Conservation (phyloP, 2,888 invertebrate species). For the Trachelus tabidus region DNA sequence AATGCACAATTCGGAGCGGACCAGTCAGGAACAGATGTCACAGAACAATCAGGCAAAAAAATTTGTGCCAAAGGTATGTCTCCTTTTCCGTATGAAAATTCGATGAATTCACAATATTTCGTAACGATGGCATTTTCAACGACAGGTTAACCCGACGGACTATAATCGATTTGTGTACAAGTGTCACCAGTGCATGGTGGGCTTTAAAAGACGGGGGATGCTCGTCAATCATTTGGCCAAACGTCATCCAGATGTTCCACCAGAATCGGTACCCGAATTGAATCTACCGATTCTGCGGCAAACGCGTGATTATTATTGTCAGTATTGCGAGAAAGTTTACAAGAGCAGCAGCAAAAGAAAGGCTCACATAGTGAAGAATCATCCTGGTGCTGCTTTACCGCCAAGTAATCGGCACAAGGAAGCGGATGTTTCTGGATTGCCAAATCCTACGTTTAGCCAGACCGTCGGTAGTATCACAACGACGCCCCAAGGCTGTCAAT, state of each 20-base stretch:
- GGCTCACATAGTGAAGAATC: constrained; percentile 83
- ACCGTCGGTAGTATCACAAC: constrained; percentile 80
- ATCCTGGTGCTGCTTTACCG: constrained; percentile 81
- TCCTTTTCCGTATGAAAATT: neutral
- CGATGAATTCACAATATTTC: neutral
- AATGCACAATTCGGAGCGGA: constrained; percentile 71
- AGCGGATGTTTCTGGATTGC: constrained; percentile 66
- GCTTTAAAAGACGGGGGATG: constrained; percentile 87
- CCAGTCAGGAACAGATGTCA: constrained; percentile 34
- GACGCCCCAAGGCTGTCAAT: constrained; percentile 78
- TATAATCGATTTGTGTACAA: constrained; percentile 81
- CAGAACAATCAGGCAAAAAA: constrained; percentile 65
- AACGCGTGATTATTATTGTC: constrained; percentile 84
- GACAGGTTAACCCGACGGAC: constrained; percentile 70
- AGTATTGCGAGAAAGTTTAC: constrained; percentile 86
- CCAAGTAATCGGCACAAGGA: constrained; percentile 67
- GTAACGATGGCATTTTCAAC: constrained; percentile 1
- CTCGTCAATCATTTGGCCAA: constrained; percentile 87
- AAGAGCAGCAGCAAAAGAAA: constrained; percentile 88
- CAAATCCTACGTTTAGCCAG: constrained; percentile 75
- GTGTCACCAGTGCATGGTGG: constrained; percentile 79
- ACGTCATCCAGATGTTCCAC: constrained; percentile 75
- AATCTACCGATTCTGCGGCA: constrained; percentile 82
- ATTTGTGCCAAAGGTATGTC: constrained; percentile 69
- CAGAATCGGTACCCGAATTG: constrained; percentile 77